Base-by-base conservation (phyloP, 1,140 invertebrate species). In the Semibalanus balanoides region DNA sequence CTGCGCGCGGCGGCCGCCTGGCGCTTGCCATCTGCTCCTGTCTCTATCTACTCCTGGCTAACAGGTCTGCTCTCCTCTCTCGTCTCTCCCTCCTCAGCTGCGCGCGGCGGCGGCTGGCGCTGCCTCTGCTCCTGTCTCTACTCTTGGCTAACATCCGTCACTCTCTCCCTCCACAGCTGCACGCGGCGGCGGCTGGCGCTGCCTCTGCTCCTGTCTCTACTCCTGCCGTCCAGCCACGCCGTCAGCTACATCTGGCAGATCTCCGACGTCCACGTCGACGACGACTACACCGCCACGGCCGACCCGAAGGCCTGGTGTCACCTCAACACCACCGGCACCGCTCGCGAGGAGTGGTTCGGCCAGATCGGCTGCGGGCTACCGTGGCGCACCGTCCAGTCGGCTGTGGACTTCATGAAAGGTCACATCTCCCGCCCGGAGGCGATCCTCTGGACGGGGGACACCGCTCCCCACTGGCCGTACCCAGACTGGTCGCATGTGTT, bases 361-460 rank as follows among this genome's bases (percentile, higher is more conserved):
- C 70, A 30, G 11, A 28, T 14, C 70, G 28, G 29, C 28, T 72
- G 70, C 70, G 70, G 70, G 7, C 28, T 72, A 5, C 70, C 70
- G 29, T 72, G 70, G 70, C 70, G 70, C 29, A 72, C 70, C 9
- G 70, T 72, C n/a, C n/a, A 72, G 70, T 72, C 70, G 70, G 70
- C 70, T n/a, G 70, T 72, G 11, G 70, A 72, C 70, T 29, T 29
- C 70, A 72, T 72, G 70, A 11, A 27, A 11, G n/a, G 11, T 14
- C 22, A 72, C 28, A 11, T 29, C 0, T 3, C 3, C 0, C 0
- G 28, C 28, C 25, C 70, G 19, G 70, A 72, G 7, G n/a, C 29
- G 11, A 29, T 72, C 9, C 28, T 72, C 1, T 72, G 70, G 70
- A 72, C 70, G 28, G 70, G 70, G 3, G 70, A 72, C 28, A 72